phyloP scores from a whole-genome alignment of 2,797 vertebrate genomes.

The Rhinoraja longicauda region DNA sequence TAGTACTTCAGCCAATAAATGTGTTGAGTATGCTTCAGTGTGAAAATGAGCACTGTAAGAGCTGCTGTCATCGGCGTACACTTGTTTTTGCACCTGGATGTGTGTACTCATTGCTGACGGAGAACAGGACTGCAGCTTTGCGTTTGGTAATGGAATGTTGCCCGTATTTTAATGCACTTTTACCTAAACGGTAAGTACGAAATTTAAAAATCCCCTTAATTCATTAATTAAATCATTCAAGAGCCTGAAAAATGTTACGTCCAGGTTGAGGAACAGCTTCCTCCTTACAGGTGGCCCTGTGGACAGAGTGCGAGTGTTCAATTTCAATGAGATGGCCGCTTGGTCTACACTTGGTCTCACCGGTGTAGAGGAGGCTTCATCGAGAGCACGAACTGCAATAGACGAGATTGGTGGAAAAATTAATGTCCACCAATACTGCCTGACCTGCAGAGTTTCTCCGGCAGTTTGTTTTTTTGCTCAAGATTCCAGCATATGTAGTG shows the following conservation, averaged over 20 bases:
- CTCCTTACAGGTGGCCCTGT: too few species aligned
- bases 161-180: neutral
- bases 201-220: neutral
- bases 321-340: too few species aligned
- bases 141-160: neutral
- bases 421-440: too few species aligned
- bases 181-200: neutral
- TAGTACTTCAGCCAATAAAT: slow-evolving; percentile 4
- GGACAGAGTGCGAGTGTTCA: too few species aligned
- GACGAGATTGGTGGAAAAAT: too few species aligned
- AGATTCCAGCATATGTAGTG: neutral
- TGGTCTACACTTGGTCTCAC: too few species aligned
- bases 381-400: too few species aligned
- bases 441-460: too few species aligned
- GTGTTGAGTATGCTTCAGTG: slow-evolving; percentile 12
- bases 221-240: neutral
- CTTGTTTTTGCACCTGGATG: slow-evolving; percentile 20
- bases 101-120: neutral
- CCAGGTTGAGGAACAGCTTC: too few species aligned
- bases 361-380: too few species aligned
- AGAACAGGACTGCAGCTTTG: slow-evolving; percentile 27
- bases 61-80: slow-evolving; percentile 28
- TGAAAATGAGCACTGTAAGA: slow-evolving; percentile 16
- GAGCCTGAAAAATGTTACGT: too few species aligned
- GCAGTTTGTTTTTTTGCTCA: neutral